These are phyloP conservation scores for Scaptomyza cyrtandrae DNA, from an alignment of 2,888 invertebrate species.

Conservation along the genomic window DNA sequence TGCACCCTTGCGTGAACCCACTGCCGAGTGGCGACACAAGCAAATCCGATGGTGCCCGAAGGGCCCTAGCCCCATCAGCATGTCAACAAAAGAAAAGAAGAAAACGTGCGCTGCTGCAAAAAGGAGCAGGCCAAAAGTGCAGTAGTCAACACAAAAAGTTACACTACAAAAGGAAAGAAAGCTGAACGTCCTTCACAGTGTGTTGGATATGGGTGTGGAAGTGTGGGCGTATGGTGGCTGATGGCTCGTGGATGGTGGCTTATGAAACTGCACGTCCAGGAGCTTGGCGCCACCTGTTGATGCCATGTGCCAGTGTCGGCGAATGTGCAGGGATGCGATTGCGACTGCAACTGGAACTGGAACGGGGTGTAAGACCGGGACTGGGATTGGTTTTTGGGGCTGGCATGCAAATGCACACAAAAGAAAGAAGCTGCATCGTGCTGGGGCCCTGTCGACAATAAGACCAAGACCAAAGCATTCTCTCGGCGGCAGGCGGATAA, in stretches of 20 bases:
- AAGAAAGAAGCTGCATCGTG: conserved; percentile 49
- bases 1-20: conserved; percentile 26
- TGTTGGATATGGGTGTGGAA: conserved; percentile 5
- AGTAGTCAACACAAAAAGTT: conserved; percentile 63
- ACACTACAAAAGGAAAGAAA: conserved; percentile 66
- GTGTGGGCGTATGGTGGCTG: conserved; percentile 1
- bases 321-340: not conserved
- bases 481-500: conserved; percentile 12
- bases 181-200: conserved; percentile 69
- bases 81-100: conserved; percentile 41
- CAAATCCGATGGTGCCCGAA: conserved; percentile 10
- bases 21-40: conserved; percentile 9
- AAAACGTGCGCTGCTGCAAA: conserved; percentile 47
- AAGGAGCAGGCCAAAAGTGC: conserved; percentile 61
- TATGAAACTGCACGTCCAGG: conserved; percentile 54
- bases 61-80: conserved; percentile 2
- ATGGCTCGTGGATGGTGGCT: conserved; percentile 36
- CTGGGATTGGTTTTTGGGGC: not conserved
- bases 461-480: conserved; percentile 45
- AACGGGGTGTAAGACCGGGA: not conserved
- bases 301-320: conserved; percentile 11
- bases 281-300: conserved; percentile 71
- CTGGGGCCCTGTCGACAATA: conserved; percentile 34
- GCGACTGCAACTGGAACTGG: conserved; percentile 1
- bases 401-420: conserved; percentile 40